Base-by-base conservation (phyloP, 2,797 vertebrate species). In the Hoplostethus mediterraneus region DNA sequence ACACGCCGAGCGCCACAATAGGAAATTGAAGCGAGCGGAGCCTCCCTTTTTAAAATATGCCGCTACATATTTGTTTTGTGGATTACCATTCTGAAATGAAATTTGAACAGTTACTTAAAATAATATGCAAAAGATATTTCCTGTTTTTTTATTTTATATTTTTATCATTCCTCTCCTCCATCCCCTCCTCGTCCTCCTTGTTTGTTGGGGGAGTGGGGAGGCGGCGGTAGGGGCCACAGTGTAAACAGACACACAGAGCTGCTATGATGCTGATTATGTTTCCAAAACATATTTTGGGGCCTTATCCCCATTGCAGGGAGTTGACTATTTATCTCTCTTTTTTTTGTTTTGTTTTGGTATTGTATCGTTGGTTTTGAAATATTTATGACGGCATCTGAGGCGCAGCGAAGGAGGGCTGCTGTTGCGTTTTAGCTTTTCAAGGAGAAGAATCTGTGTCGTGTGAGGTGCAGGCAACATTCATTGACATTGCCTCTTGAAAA, bases 21-120 rank as follows among this genome's bases (percentile, higher is more conserved):
- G 94, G 94, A 95, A 95, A 95, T 94, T 94, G 94, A 95, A 94
- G 92, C 88, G 86, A 93, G 91, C 90, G 80, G 87, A 87, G 91
- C 89, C 90, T 91, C 88, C 87, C 83, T 91, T 92, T 93, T 94
- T 93, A 90, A 95, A 94, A 95, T 93, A 93, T 93, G 92, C 92
- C 83, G 86, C 93, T 91, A 93, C 92, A 92, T 95, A 95, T 95
- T 95, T 95, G 94, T 95, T 95, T 95, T 94, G 94, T 92, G 94
- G 95, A 95, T 95, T 95, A 95, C 93, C 93, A 94, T 95, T 94
- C 92, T 83, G 93, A 95, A 95, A 95, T 95, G 93, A 94, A 95
- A 95, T 95, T 94, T 95, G 93, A 95, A 95, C 94, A 95, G 94
- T 95, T 95, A 95, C 94, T 94, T 95, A 95, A 95, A 95, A 95